Conservation (phyloP, 1,140 invertebrate genomes). For the Heliconius hewitsoni region DNA sequence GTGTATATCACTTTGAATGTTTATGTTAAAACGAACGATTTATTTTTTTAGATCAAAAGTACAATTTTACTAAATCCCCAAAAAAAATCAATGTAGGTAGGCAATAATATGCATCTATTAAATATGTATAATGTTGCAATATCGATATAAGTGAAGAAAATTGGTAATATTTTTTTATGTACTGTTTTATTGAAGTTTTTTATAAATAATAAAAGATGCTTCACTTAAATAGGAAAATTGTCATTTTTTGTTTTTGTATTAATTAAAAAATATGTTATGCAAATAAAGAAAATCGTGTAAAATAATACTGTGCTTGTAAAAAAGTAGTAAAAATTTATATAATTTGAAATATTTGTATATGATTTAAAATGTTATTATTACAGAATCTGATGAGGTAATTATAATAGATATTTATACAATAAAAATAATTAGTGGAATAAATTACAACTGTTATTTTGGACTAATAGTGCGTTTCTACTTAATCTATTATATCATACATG, state of each 20-base stretch:
- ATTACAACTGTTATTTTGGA: constrained; percentile 74
- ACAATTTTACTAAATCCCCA: not conserved
- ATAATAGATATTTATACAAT: constrained; percentile 44
- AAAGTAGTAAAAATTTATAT: not conserved
- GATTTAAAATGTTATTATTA: constrained; percentile 3
- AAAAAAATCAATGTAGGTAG: not conserved
- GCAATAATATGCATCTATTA: no score
- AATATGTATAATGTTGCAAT: not conserved
- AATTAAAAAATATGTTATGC: not conserved
- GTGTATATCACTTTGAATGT: not conserved
- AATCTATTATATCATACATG: constrained; percentile 60
- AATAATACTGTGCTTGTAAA: constrained; percentile 5
- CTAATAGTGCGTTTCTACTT: constrained; percentile 76
- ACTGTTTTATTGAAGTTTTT: not conserved
- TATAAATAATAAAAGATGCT: not conserved
- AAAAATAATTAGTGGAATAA: constrained; percentile 61
- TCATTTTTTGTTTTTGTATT: not conserved
- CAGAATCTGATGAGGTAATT: constrained; percentile 55
- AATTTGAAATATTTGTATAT: not conserved
- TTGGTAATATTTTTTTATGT: not conserved
- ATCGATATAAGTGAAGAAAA: no score
- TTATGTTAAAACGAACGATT: not conserved
- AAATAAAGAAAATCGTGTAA: not conserved
- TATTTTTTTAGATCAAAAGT: not conserved
- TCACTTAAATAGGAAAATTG: not conserved